phyloP scores from a whole-genome alignment of 2,113 vertebrate species.

The Nesogale talazaci region DNA sequence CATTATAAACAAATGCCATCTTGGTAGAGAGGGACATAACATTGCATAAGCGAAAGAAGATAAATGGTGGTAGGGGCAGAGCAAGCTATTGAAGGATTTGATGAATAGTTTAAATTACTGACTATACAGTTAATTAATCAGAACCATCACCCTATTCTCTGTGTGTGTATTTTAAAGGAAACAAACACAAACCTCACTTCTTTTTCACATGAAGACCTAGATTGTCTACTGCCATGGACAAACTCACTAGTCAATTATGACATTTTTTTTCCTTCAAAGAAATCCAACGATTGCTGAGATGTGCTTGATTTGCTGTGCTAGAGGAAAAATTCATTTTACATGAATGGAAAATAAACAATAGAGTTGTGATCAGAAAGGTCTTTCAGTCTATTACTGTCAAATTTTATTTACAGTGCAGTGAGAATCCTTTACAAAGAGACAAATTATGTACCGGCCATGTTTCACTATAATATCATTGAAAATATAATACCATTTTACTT shows the following conservation, averaged over 20 bases:
- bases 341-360: not conserved
- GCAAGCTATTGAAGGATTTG: too few species aligned
- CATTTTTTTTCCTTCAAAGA: not conserved
- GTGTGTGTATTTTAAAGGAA: too few species aligned
- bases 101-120: too few species aligned
- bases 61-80: too few species aligned
- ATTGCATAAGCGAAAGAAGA: too few species aligned
- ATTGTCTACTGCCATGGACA: not conserved
- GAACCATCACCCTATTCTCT: too few species aligned
- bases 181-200: not conserved
- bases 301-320: not conserved
- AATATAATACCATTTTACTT: not conserved
- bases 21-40: too few species aligned
- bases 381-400: not conserved
- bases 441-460: not conserved
- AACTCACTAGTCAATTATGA: not conserved
- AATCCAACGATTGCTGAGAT: not conserved
- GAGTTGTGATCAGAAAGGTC: not conserved
- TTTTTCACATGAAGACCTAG: not conserved
- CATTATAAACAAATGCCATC: too few species aligned
- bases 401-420: not conserved
- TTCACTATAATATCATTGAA: not conserved
- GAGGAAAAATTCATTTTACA: not conserved
- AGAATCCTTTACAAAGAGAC: not conserved
- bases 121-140: too few species aligned